A percentile compares a stretch with the other conserved stretches of the same genome.
phyloP scores from a whole-genome alignment of 30 jellyfish, hydroid and myxozoan genomes.

The Cassiopea xamachana region DNA sequence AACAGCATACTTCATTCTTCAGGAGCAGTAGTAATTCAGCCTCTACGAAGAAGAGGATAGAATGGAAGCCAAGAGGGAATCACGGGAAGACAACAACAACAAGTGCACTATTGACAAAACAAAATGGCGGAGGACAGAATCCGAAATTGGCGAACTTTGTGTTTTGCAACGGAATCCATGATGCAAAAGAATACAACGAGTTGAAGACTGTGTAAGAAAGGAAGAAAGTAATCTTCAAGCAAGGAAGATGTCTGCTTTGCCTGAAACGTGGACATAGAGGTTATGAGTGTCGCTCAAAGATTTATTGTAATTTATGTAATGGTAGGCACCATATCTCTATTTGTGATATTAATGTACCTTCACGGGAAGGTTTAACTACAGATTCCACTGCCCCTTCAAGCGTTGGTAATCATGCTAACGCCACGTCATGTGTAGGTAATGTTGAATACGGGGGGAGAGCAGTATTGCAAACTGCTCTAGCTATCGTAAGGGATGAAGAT shows the following conservation, averaged over 20 bases:
- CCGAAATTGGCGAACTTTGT: background rate
- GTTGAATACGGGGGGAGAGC: constrained; percentile 47
- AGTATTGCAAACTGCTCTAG: constrained; percentile 39
- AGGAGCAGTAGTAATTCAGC: too few relatives aligned
- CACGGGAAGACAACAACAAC: background rate
- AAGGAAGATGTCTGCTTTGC: constrained; percentile 19
- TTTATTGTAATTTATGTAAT: background rate
- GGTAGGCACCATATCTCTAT: constrained; percentile 32
- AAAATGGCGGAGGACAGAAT: constrained; percentile 3
- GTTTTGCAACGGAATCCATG: constrained; percentile 1
- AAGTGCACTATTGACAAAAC: background rate
- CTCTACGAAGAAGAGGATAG: too few relatives aligned
- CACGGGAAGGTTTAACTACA: background rate
- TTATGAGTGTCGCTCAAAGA: constrained; percentile 1
- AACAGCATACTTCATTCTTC: too few relatives aligned
- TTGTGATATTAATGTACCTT: background rate
- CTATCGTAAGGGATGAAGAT: constrained; percentile 8
- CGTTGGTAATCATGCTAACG: background rate
- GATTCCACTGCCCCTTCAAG: background rate
- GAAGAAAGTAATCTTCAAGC: background rate
- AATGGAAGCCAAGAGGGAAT: background rate
- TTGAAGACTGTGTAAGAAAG: background rate
- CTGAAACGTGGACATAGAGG: constrained; percentile 22
- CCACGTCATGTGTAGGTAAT: constrained; percentile 33
- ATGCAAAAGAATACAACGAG: background rate